Base-by-base conservation (phyloP, 1,140 invertebrate species). In the Drosophila lacteicornis region DNA sequence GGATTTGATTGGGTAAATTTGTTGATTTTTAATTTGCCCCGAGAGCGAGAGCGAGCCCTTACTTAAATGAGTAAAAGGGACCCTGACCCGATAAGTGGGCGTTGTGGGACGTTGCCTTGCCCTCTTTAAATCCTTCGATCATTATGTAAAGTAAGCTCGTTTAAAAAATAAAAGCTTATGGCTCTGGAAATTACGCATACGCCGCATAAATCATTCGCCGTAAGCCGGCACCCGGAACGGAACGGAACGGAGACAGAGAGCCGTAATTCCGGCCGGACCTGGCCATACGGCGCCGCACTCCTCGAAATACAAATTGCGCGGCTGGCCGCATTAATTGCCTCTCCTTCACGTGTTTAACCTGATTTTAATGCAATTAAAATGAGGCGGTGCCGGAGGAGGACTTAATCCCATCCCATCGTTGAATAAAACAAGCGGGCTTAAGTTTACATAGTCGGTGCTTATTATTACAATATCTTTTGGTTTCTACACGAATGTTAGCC, bases 391-490 rank as follows among this genome's bases (percentile, higher is more conserved):
- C 3, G 38, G 9, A 17, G 43, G 27, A 25, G 11, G 11, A 25
- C 13, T 25, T 43, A 62, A 65, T 45, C 57, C 33, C 17, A 1
- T 17, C 25, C 30, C 36, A 25, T 17, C 38, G 19, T 11, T n/a
- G n/a, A 49, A 47, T 15, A 6, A 47, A 75, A 43, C 22, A 36
- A 12, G 13, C 1, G 15, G 6, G 4, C 2, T 43, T 43, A 22
- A 53, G 50, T 57, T 46, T 76, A 67, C 36, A 53, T 45, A 68
- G 40, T 57, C 42, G 40, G 30, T 17, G 27, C 66, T 56, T 75
- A 71, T 86, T 84, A 88, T 84, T 77, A 80, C 15, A 88, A 86
- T 78, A 84, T 86, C 71, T 80, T 87, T 87, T 87, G 77, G 84
- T 87, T 78, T 69, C 59, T 77, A 87, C 62, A 75, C 55, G 59